Percentiles rank a stretch among this genome's conserved stretches.
Conservation (phyloP, 1,140 invertebrate genomes). For the Drosophila leontia region DNA sequence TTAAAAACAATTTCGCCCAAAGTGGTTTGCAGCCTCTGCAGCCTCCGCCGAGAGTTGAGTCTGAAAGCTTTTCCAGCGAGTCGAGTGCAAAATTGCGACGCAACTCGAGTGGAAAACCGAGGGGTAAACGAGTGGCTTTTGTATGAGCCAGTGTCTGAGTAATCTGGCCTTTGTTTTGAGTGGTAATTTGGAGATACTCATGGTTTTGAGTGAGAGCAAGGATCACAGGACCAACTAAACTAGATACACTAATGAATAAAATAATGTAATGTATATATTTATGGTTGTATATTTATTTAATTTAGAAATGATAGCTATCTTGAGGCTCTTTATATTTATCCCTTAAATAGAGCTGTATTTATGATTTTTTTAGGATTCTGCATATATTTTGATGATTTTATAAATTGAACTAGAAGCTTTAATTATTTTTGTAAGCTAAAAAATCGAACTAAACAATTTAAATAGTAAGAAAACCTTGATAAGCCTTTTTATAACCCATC, state of each 20-base stretch:
- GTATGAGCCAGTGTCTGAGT: conserved; percentile 38
- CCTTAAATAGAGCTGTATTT: not conserved
- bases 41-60: conserved; percentile 34
- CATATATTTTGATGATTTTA: not conserved
- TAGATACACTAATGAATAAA: not conserved
- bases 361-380: not conserved
- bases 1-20: conserved; percentile 73
- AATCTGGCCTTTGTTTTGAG: conserved; percentile 50
- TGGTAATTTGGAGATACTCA: not conserved
- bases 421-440: not conserved
- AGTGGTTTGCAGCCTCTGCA: conserved; percentile 68
- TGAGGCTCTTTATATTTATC: not conserved
- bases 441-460: not conserved
- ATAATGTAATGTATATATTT: not conserved
- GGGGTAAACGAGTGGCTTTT: conserved; percentile 1
- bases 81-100: conserved; percentile 50
- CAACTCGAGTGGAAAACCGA: conserved; percentile 3
- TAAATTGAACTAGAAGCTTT: no score
- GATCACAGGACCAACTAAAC: not conserved
- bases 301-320: not conserved
- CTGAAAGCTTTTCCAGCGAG: conserved; percentile 28
- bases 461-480: not conserved
- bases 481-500: not conserved
- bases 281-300: not conserved
- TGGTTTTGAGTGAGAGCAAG: not conserved